A percentile compares a stretch with the other conserved stretches of the same genome.
Evolutionary conservation across 37 sponge, comb jelly and placozoan species (phyloP).

Genomic region (Petrosia ficiformis): DNA sequence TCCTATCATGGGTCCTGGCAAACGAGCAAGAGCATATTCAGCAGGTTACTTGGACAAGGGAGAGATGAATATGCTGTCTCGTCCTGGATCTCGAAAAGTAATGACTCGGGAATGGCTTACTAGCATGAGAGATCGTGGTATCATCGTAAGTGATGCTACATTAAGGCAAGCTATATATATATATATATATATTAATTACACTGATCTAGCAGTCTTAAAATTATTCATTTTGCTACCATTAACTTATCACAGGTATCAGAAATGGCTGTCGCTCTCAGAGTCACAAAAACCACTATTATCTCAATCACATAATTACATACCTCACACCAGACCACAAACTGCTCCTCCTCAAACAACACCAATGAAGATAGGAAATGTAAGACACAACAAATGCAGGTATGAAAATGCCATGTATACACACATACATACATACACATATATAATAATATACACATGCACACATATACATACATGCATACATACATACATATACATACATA

Average conservation of each 20-base stretch:
- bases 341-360: not conserved
- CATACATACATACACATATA: conserved; percentile 16
- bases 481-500: conserved; percentile 5
- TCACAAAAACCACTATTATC: not conserved
- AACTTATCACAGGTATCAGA: not conserved
- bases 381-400: no score
- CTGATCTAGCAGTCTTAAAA: not conserved
- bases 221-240: not conserved
- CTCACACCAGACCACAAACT: conserved; percentile 10
- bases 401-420: conserved; percentile 7
- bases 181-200: no score
- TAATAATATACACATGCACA: not conserved
- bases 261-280: not conserved
- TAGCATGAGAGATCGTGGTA: not conserved
- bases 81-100: not conserved
- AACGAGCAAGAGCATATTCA: no score
- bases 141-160: not conserved
- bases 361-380: no score
- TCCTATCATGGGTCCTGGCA: no score
- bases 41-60: no score
- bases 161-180: no score
- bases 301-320: not conserved
- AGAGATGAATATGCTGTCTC: no score
- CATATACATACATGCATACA: not conserved
- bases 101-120: not conserved